Percentiles rank a stretch among this genome's conserved stretches.
phyloP scores from a whole-genome alignment of 2,888 invertebrate genomes.

The Drosophila eohydei region DNA sequence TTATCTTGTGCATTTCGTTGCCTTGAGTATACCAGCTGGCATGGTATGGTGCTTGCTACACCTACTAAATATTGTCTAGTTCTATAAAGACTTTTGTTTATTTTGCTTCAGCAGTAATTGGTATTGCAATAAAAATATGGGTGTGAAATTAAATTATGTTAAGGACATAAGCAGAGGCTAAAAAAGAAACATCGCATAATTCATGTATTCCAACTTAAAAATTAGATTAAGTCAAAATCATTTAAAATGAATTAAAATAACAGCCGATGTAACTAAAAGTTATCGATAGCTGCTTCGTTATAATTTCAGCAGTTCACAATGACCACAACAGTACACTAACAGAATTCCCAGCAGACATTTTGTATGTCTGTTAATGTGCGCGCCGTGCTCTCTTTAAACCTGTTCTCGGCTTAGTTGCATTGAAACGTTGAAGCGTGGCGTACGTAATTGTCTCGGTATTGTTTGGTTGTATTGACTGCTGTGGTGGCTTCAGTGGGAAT shows the following conservation, averaged over 20 bases:
- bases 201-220: not conserved
- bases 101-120: not conserved
- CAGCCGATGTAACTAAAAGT: not conserved
- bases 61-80: not conserved
- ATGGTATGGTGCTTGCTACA: conserved; percentile 46
- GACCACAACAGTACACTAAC: conserved; percentile 23
- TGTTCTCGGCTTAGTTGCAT: conserved; percentile 58
- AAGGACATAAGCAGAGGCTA: too few species aligned
- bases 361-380: conserved; percentile 84
- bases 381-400: conserved; percentile 46
- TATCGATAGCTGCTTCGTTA: not conserved
- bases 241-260: not conserved
- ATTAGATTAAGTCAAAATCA: not conserved
- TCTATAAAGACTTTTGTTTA: not conserved
- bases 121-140: not conserved
- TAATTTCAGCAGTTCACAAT: conserved; percentile 17
- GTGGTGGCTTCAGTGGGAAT: conserved; percentile 46
- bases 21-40: conserved; percentile 44
- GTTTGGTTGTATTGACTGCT: conserved; percentile 42
- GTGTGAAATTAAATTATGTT: not conserved
- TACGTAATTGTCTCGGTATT: conserved; percentile 39
- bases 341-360: conserved; percentile 79
- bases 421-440: conserved; percentile 58
- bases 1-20: conserved; percentile 7
- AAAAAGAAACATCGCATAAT: not conserved